Conservation (phyloP, 2,888 invertebrate species). For the Euplagia quadripunctaria region DNA sequence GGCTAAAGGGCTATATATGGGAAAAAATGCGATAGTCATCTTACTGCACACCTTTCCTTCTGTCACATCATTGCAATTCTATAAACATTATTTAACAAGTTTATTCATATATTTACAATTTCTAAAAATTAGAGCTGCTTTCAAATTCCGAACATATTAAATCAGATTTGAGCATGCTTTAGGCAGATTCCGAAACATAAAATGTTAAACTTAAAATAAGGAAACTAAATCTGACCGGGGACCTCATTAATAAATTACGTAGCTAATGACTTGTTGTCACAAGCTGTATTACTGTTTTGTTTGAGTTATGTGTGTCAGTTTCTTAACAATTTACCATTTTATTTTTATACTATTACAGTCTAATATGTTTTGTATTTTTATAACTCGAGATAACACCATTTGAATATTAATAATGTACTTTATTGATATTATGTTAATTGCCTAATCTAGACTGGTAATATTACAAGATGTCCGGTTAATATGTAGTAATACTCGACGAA, state of each 20-base stretch:
- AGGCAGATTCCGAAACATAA: conserved; percentile 18
- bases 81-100: not conserved
- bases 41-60: not conserved
- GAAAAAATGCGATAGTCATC: not conserved
- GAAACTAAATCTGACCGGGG: conserved; percentile 21
- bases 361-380: conserved; percentile 12
- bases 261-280: conserved; percentile 32
- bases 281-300: conserved; percentile 21
- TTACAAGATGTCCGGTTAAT: conserved; percentile 22
- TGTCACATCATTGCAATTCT: not conserved
- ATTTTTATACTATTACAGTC: conserved; percentile 20
- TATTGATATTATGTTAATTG: conserved; percentile 5
- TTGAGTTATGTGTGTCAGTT: conserved; percentile 24
- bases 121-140: not conserved
- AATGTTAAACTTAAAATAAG: conserved; percentile 25
- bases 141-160: conserved; percentile 6
- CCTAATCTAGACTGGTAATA: conserved; percentile 10
- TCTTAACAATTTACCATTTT: conserved; percentile 23
- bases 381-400: conserved; percentile 14
- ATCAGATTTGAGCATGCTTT: conserved; percentile 25
- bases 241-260: conserved; percentile 32
- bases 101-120: no score
- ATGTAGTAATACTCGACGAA: conserved; percentile 31
- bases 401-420: not conserved
- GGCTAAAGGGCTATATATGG: not conserved